Conservation (phyloP, 2,113 vertebrate species). For the Carlito syrichta region DNA sequence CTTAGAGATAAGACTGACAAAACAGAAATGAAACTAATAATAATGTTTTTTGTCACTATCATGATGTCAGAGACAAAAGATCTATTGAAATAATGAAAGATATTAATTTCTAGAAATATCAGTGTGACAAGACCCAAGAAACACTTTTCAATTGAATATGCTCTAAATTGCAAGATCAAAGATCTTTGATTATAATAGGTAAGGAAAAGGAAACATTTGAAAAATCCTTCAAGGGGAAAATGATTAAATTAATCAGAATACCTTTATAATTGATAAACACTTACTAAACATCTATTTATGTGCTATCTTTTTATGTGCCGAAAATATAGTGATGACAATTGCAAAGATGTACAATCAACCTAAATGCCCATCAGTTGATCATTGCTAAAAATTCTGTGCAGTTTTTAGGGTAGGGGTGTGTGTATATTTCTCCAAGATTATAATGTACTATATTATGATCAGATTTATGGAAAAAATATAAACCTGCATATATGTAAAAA, state of each 20-base stretch:
- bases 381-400: background rate
- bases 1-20: background rate
- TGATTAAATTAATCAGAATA: slow-evolving; percentile 11
- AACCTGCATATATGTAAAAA: background rate
- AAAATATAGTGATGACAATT: too few species aligned
- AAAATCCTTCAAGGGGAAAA: slow-evolving; percentile 5
- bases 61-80: background rate
- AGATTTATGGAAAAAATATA: background rate
- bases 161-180: background rate
- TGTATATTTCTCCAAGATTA: background rate
- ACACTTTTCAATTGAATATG: background rate
- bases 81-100: background rate
- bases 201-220: background rate
- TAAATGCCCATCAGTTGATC: too few species aligned
- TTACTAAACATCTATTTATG: background rate
- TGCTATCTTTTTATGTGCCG: too few species aligned
- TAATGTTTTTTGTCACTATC: background rate
- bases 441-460: background rate
- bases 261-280: background rate
- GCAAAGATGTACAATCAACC: too few species aligned
- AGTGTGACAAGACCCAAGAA: background rate
- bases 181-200: background rate
- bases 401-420: background rate
- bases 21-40: background rate
- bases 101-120: background rate